Conservation (phyloP, 2,113 vertebrate genomes). For the Myodes glareolus region DNA sequence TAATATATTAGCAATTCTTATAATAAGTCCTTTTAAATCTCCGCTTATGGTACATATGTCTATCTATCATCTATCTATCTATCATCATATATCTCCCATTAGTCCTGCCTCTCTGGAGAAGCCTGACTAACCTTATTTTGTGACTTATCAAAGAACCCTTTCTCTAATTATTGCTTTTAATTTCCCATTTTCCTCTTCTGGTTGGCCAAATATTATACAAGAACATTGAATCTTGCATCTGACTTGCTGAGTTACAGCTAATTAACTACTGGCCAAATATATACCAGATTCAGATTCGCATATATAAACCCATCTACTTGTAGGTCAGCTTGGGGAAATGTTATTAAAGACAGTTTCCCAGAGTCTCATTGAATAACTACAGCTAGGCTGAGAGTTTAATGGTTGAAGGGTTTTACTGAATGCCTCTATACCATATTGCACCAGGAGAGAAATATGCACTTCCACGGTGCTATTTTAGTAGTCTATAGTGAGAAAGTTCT, state of each 20-base stretch:
- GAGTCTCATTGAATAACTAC: conserved; percentile 2
- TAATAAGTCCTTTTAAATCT: background rate
- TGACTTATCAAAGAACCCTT: background rate
- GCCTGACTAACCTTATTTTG: background rate
- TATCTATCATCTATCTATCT: background rate
- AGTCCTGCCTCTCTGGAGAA: background rate
- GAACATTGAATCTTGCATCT: conserved; percentile 31
- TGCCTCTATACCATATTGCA: conserved; percentile 43
- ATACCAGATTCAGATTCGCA: conserved; percentile 32
- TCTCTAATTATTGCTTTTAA: background rate
- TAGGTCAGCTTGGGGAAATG: background rate
- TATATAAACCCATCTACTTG: background rate
- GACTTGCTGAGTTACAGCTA: background rate
- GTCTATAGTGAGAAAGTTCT: conserved; percentile 29
- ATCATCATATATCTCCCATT: background rate
- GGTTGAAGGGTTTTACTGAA: conserved; percentile 8
- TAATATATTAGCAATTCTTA: background rate
- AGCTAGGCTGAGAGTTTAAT: conserved; percentile 13
- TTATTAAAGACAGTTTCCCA: conserved; percentile 15
- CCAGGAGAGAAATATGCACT: conserved; percentile 25
- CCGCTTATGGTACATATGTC: background rate
- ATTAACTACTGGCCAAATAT: conserved; percentile 26
- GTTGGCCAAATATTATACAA: background rate
- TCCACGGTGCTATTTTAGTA: background rate
- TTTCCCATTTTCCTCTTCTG: conserved; percentile 19